phyloP scores from a whole-genome alignment of 2,888 invertebrate genomes.

The Syritta pipiens region DNA sequence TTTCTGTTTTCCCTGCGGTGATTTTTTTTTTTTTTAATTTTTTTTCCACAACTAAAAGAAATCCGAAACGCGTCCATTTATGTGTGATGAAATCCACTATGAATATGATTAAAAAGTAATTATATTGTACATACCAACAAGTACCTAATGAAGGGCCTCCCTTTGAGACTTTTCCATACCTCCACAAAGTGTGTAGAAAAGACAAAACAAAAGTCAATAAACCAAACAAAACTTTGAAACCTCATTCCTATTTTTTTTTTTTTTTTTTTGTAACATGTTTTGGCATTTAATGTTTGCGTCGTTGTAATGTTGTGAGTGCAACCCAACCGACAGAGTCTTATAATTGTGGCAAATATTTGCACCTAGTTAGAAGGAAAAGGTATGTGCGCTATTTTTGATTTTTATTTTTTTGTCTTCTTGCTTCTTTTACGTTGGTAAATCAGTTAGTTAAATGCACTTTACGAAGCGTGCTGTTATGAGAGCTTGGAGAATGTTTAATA shows the following conservation, averaged over 20 bases:
- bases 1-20: conserved; percentile 30
- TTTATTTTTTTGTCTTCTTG: not conserved
- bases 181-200: not conserved
- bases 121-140: not conserved
- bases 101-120: not conserved
- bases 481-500: conserved; percentile 32
- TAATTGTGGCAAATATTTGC: conserved; percentile 17
- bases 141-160: conserved; percentile 34
- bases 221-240: conserved; percentile 2
- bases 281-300: not conserved
- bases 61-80: conserved; percentile 1
- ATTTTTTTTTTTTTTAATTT: not conserved
- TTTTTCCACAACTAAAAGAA: not conserved
- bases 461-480: conserved; percentile 15
- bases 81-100: conserved; percentile 40
- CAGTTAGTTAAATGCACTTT: conserved; percentile 1
- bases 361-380: conserved; percentile 23
- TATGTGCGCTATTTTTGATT: not conserved
- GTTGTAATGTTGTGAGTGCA: not conserved
- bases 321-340: too few relatives aligned
- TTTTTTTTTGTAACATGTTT: too few relatives aligned
- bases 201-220: conserved; percentile 23
- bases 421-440: not conserved
- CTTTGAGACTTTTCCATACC: not conserved
- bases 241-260: conserved; percentile 48